These are phyloP conservation scores for Camponotus vicinus DNA, from an alignment of 1,140 invertebrate species.

Conservation along the genomic window DNA sequence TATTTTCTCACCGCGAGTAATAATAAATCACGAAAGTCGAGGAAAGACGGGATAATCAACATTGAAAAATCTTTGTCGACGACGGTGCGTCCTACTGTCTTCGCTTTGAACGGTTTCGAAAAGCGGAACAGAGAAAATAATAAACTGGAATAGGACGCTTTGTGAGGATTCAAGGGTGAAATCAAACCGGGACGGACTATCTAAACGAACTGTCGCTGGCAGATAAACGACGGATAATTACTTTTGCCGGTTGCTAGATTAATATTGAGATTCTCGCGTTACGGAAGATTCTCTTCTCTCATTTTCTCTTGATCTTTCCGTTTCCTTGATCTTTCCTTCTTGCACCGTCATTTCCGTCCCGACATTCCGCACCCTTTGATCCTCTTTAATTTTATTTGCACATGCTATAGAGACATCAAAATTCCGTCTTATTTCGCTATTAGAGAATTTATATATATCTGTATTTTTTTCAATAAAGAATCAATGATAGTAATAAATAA, in stretches of 20 bases:
- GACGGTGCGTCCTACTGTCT: neutral
- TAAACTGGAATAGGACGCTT: slow-evolving; percentile 53
- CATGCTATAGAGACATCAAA: neutral
- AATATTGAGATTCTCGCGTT: slow-evolving; percentile 62
- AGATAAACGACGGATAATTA: slow-evolving; percentile 73
- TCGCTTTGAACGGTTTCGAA: neutral
- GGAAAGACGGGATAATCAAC: slow-evolving; percentile 24
- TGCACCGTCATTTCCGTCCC: neutral
- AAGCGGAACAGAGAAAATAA: slow-evolving; percentile 53
- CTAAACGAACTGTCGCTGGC: slow-evolving; percentile 70
- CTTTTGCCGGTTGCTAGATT: slow-evolving; percentile 66
- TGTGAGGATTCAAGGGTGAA: slow-evolving; percentile 62
- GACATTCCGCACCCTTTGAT: slow-evolving; percentile 18
- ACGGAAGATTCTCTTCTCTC: slow-evolving; percentile 59
- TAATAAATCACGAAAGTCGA: neutral
- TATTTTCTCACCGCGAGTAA: neutral
- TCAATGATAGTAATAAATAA: no score
- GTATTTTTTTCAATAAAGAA: no score
- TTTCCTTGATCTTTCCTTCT: neutral
- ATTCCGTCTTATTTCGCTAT: neutral
- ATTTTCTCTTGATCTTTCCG: slow-evolving; percentile 40
- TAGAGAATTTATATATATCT: neutral
- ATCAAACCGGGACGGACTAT: slow-evolving; percentile 35
- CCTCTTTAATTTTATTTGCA: slow-evolving; percentile 19
- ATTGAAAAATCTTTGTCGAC: slow-evolving; percentile 29